Conservation (phyloP, 2,888 invertebrate species). For the Sinhomidia bicolor region DNA sequence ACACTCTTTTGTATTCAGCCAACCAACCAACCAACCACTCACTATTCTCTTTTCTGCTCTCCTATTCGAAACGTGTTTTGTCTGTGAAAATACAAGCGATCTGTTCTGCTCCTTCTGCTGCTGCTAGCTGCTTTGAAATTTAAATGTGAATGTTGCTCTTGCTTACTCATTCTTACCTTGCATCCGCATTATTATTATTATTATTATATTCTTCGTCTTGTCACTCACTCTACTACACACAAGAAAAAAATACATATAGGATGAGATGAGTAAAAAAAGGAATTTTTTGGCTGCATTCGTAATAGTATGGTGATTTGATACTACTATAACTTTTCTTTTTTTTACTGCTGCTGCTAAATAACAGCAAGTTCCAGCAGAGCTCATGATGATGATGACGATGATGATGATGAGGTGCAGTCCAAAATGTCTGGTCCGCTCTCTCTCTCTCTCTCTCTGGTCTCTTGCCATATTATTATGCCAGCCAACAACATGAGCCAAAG, state of each 20-base stretch:
- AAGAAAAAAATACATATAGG: conserved; percentile 5
- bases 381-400: too few species aligned
- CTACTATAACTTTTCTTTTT: not conserved
- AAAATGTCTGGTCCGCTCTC: not conserved
- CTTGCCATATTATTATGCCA: not conserved
- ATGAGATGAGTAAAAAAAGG: not conserved
- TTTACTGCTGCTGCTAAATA: conserved; percentile 47
- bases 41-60: not conserved
- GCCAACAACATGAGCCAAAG: not conserved
- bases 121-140: conserved; percentile 65
- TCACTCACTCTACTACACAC: too few species aligned
- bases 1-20: not conserved
- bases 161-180: conserved; percentile 31
- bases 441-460: not conserved
- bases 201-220: too few species aligned
- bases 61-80: conserved; percentile 37
- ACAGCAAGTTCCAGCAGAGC: conserved; percentile 46
- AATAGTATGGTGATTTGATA: conserved; percentile 19
- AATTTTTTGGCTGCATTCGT: conserved; percentile 29
- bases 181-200: conserved; percentile 24
- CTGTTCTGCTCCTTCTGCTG: too few species aligned
- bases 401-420: not conserved
- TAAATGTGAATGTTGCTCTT: conserved; percentile 45
- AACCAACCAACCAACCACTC: not conserved
- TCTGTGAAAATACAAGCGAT: not conserved